Percentiles rank a stretch among this genome's conserved stretches.
phyloP scores from a whole-genome alignment of 2,113 vertebrate genomes.

The Cyrtonyx montezumae region DNA sequence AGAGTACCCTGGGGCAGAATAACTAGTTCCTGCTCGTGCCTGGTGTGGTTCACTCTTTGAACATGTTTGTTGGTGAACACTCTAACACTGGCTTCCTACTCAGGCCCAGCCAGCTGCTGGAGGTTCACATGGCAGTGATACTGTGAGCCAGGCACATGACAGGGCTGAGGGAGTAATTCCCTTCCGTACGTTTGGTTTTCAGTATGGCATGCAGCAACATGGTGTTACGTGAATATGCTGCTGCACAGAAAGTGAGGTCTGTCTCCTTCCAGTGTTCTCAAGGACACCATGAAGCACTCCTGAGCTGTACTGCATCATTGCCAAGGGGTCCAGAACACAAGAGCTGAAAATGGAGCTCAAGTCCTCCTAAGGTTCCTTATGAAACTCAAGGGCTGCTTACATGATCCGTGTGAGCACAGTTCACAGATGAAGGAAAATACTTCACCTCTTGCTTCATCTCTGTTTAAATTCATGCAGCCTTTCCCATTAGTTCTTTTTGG shows the following conservation, averaged over 20 bases:
- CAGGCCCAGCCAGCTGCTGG: background rate
- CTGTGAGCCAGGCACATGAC: background rate
- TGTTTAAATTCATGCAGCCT: background rate
- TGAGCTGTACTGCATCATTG: background rate
- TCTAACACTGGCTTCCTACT: background rate
- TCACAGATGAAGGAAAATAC: background rate
- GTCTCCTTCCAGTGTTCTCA: background rate
- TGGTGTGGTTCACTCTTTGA: background rate
- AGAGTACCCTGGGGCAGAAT: no score
- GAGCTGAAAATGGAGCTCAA: background rate
- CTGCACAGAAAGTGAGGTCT: background rate
- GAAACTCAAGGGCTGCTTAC: background rate
- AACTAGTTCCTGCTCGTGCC: background rate
- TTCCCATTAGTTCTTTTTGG: background rate
- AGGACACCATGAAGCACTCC: background rate
- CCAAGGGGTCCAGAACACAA: background rate
- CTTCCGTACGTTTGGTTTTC: background rate
- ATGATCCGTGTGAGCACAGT: background rate
- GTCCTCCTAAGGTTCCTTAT: background rate
- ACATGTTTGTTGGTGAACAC: accelerated
- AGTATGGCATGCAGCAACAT: background rate
- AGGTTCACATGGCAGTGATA: background rate
- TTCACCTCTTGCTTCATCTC: background rate
- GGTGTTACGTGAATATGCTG: background rate
- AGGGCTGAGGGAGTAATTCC: background rate